phyloP scores from a whole-genome alignment of 1,140 invertebrate species.

The Heterodera carotae region DNA sequence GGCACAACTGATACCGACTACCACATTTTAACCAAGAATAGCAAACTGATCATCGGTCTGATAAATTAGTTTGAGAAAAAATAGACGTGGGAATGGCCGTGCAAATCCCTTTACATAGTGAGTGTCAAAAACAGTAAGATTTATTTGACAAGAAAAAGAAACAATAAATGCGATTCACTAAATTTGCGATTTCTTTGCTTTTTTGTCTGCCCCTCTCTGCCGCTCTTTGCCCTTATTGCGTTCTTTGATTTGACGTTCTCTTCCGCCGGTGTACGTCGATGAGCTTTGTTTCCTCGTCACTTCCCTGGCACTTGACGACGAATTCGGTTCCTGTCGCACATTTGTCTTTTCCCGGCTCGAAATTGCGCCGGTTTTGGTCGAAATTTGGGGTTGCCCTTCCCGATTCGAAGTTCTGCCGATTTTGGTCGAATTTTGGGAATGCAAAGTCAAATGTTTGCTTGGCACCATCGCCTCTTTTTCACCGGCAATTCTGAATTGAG shows the following conservation, averaged over 20 bases:
- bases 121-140: too few relatives aligned
- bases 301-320: not conserved
- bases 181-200: slow-evolving; percentile 20
- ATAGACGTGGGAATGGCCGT: too few relatives aligned
- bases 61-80: too few relatives aligned
- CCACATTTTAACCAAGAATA: too few relatives aligned
- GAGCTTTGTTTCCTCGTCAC: not conserved
- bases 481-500: not conserved
- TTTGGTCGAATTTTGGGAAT: not conserved
- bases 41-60: too few relatives aligned
- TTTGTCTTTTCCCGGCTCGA: not conserved
- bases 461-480: slow-evolving; percentile 2
- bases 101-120: too few relatives aligned
- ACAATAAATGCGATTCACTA: too few relatives aligned
- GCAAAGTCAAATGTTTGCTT: slow-evolving; percentile 1
- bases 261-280: slow-evolving; percentile 37
- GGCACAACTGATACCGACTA: too few relatives aligned
- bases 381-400: not conserved
- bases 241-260: slow-evolving; percentile 37
- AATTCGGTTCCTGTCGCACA: not conserved
- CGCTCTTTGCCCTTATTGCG: slow-evolving; percentile 37
- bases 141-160: too few relatives aligned
- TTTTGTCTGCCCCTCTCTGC: slow-evolving; percentile 38
- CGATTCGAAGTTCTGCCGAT: not conserved
- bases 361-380: not conserved